Percentiles rank a stretch among this genome's conserved stretches.
phyloP scores from a whole-genome alignment of 2,113 vertebrate species.

The Zosterops borbonicus region DNA sequence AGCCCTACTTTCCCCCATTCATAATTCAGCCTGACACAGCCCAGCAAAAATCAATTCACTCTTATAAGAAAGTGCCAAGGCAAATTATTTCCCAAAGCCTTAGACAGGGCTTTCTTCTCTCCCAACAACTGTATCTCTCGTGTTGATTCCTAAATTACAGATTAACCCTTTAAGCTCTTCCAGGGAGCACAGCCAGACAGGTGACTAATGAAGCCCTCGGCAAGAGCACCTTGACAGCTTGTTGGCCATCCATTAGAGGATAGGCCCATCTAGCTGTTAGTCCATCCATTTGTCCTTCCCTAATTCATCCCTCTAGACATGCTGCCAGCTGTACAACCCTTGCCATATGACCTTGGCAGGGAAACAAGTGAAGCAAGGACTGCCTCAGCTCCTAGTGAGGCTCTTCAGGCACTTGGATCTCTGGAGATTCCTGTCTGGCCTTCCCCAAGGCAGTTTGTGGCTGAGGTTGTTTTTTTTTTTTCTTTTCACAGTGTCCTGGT shows the following conservation, averaged over 20 bases:
- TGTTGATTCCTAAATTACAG: background rate
- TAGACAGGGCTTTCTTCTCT: background rate
- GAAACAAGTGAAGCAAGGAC: background rate
- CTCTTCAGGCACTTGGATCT: background rate
- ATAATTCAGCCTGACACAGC: constrained; percentile 64
- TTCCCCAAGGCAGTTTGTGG: background rate
- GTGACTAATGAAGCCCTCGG: background rate
- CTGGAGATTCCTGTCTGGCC: background rate
- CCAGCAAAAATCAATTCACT: constrained; percentile 70
- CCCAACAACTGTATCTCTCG: background rate
- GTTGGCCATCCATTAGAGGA: background rate
- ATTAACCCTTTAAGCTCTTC: constrained; percentile 25
- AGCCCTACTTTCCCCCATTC: constrained; percentile 22
- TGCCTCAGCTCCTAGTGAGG: background rate
- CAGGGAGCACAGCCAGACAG: background rate
- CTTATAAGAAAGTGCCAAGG: constrained; percentile 66
- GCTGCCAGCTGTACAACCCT: background rate
- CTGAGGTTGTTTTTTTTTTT: background rate
- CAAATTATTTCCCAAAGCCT: constrained; percentile 66
- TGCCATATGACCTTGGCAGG: background rate
- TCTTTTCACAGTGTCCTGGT: background rate
- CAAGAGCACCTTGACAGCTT: background rate
- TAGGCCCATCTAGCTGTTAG: background rate
- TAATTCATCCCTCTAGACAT: background rate
- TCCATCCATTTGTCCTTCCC: background rate